Evolutionary conservation across 2,888 invertebrate genomes (phyloP), one percentile per base, ranked within the genome.

Genomic region (Lycocerus yunnanus): DNA sequence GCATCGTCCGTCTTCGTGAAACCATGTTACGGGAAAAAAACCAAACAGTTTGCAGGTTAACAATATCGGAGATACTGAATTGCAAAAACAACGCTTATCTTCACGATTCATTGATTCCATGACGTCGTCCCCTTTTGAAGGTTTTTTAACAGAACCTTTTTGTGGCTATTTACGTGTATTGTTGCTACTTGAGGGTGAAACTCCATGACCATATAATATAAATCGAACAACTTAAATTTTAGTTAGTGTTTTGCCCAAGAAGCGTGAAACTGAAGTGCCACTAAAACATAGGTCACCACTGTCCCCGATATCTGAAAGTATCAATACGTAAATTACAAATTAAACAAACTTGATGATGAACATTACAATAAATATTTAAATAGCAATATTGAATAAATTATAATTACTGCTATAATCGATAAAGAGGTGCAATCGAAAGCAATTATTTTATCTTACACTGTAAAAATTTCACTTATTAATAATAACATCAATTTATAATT

Each of bases 1-100:
- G 76, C 87, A 87, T 60, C 81, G 76, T 5, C 82, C 82, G 58
- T 83, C 78, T 13, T 78, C 70, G 73, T 87, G 84, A 0, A 60
- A 74, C 78, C 83, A 84, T 2, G 77, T 80, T 3, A 85, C 78
- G 6, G 86, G 85, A 21, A 86, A 83, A 24, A 84, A 79, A 10
- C 86, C 87, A 24, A 84, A 80, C 2, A 85, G 5, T 73, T 84
- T 82, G 58, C 81, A 79, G 6, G 84, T 65, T 0, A 69, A n/a
- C 8, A 85, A 69, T 2, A 79, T 76, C 0, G 83, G 82, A 8
- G 73, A 69, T 1, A 86, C 60, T 13, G 83, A 79, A 77, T 82
- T 80, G 77, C 87, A 87, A 10, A 85, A 69, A 76, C 86, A 86
- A n/a, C 43, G 43, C n/a, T n/a, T 43, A 4, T 43, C 43, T n/a